These are phyloP conservation scores for Agelas oroides DNA, from an alignment of 37 sponge, comb jelly and placozoan genomes.

Conservation along the genomic window DNA sequence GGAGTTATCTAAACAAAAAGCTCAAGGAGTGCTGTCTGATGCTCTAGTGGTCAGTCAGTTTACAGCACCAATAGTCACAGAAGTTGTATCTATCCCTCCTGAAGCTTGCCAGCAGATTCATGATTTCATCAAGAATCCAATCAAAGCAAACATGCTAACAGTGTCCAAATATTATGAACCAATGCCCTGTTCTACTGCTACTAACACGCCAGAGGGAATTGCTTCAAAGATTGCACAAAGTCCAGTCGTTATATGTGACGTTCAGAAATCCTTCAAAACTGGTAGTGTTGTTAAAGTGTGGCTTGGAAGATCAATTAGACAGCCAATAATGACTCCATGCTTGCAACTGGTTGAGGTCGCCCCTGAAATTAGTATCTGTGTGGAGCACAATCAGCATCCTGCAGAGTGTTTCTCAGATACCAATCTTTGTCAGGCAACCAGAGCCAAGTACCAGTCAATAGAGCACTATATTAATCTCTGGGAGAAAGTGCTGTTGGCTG, in stretches of 20 bases:
- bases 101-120: slow-evolving; percentile 20
- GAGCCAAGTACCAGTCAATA: slow-evolving; percentile 18
- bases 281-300: slow-evolving; percentile 21
- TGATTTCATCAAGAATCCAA: slow-evolving; percentile 38
- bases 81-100: too few species aligned
- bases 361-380: slow-evolving; percentile 43
- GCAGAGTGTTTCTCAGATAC: slow-evolving; percentile 56
- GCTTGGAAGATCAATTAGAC: slow-evolving; percentile 7
- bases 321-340: slow-evolving; percentile 17
- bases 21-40: too few species aligned
- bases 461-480: slow-evolving; percentile 55
- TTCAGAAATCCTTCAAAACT: slow-evolving; percentile 14
- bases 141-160: slow-evolving; percentile 7
- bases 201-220: too few species aligned
- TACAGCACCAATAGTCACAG: too few species aligned
- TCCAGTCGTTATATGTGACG: not conserved
- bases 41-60: too few species aligned
- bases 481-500: slow-evolving; percentile 56
- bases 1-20: too few species aligned
- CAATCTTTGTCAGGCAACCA: slow-evolving; percentile 31
- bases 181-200: too few species aligned
- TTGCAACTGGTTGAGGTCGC: slow-evolving; percentile 49
- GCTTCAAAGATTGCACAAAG: too few species aligned
- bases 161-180: too few species aligned
- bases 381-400: slow-evolving; percentile 48